Evolutionary conservation across 2,113 vertebrate genomes (phyloP), one percentile per base, ranked within the genome.

Genomic region (Natator depressus): DNA sequence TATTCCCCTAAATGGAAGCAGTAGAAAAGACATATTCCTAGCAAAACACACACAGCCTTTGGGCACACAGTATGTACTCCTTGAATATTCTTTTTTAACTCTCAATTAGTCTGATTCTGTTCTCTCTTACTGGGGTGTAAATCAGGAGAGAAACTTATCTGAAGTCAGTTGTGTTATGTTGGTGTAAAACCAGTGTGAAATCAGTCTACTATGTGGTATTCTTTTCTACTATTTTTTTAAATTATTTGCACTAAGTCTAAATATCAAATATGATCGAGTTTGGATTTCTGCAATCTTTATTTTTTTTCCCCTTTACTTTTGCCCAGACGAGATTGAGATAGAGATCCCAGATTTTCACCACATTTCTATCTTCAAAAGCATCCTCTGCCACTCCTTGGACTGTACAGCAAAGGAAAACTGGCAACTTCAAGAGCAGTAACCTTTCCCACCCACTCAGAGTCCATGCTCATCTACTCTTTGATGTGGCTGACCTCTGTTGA

Each of bases 401-500:
- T 7, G 27, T 5, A 16, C n/a, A 85, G 89, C 51, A 69, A 78
- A 90, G 51, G 88, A 80, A 76, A 95, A 80, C 81, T 50, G 95
- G 84, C 87, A 95, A 69, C 96, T 91, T 72, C 95, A 93, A 94
- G 96, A 96, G 83, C 95, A 47, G 24, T 3, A 42, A 88, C 75
- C 85, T 8, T 83, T 90, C 42, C 94, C 94, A 85, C 75, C 22
- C 0, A 55, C 92, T 75, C 84, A 14, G 89, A 89, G 95, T 87
- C 84, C 25, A 0, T 80, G 93, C 88, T 72, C 94, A 87, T 95
- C 81, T 20, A 82, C 0, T 3, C 97, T 97, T 97, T 97, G 97
- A 96, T 95, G 97, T 91, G 96, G 82, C 94, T 95, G 97, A 94
- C 93, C 96, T 94, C 93, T 84, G 84, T 89, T 78, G 87, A 94